Base-by-base conservation (phyloP, 37 sponge, comb jelly and placozoan genomes). In the Dysidea cf. avara region DNA sequence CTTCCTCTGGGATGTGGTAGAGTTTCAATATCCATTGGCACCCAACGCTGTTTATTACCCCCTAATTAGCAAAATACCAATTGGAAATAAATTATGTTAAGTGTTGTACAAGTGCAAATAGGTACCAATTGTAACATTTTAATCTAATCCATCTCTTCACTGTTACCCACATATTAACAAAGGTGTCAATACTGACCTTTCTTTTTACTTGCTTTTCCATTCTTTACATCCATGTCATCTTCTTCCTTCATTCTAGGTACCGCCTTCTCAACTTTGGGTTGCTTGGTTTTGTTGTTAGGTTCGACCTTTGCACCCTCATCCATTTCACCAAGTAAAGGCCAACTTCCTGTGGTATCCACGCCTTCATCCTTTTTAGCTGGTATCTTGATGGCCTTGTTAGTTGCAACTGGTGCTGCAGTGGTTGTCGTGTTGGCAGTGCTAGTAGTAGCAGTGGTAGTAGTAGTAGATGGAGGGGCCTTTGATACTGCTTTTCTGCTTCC, bases 241-340 rank as follows among this genome's bases (percentile, higher is more conserved):
- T 13, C 12, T 22, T 77, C 66, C 40, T 49, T 50, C 30, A 31
- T 25, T 20, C 48, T 36, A 6, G 13, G 11, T 11, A 34, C 35
- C 29, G 37, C 64, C 18, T 22, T 39, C 52, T 69, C 50, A 4
- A 32, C 52, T 18, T 69, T 69, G 20, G 64, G 54, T 33, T 61
- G 68, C 28, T 71, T 43, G 21, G 43, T 54, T n/a, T 50, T 56
- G 50, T 81, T 81, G 53, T 68, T 69, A 4, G 31, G 56, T 2
- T 77, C 85, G 39, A 35, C 61, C 61, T 51, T 84, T 22, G 68
- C 39, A 17, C 74, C 61, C 37, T 68, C 61, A 52, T 62, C 56
- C 75, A 74, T 69, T 59, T 81, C 88, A 7, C 83, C 79, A 18
- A 89, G 64, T 13, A 85, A 82, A 1, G 90, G 90, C 90, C 90